Percentiles rank a stretch among this genome's conserved stretches.
Conservation (phyloP, 2,113 vertebrate species). For the Sisor rabdophorus region DNA sequence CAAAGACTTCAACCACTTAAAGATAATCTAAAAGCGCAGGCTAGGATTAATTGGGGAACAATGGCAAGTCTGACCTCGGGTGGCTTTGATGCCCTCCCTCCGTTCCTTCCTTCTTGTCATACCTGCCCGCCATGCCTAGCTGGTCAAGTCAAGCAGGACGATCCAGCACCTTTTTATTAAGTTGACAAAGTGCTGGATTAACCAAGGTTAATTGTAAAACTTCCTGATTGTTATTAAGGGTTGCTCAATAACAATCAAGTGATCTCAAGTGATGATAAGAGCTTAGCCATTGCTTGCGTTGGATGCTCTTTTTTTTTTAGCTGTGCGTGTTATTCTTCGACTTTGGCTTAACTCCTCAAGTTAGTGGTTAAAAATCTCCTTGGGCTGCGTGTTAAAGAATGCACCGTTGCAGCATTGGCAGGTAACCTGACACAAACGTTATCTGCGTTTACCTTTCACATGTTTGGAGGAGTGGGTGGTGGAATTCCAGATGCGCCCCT, state of each 20-base stretch:
- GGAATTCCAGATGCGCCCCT: slow-evolving; percentile 41
- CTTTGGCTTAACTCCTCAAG: slow-evolving; percentile 45
- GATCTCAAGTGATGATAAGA: neutral
- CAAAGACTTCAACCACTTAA: slow-evolving; percentile 77
- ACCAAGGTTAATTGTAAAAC: neutral
- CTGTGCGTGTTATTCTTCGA: slow-evolving; percentile 11
- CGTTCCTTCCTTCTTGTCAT: neutral
- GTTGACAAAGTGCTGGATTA: neutral
- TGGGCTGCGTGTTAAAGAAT: slow-evolving; percentile 23
- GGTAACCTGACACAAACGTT: slow-evolving; percentile 38
- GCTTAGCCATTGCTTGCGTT: neutral
- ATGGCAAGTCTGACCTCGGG: slow-evolving; percentile 62
- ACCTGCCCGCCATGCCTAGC: slow-evolving; percentile 46
- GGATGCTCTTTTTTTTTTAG: slow-evolving; percentile 34
- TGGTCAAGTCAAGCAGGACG: neutral
- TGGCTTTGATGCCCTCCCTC: slow-evolving; percentile 70
- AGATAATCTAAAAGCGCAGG: slow-evolving; percentile 81
- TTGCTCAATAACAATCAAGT: too few species aligned
- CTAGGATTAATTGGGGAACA: slow-evolving; percentile 80
- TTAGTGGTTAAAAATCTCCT: slow-evolving; percentile 40
- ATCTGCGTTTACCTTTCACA: slow-evolving; percentile 43
- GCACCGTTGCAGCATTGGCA: slow-evolving; percentile 20
- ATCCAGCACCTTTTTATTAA: neutral
- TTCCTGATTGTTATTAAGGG: neutral
- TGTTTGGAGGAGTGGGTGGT: slow-evolving; percentile 19